Base-by-base conservation (phyloP, 1,140 invertebrate species). In the Nasonia longicornis region DNA sequence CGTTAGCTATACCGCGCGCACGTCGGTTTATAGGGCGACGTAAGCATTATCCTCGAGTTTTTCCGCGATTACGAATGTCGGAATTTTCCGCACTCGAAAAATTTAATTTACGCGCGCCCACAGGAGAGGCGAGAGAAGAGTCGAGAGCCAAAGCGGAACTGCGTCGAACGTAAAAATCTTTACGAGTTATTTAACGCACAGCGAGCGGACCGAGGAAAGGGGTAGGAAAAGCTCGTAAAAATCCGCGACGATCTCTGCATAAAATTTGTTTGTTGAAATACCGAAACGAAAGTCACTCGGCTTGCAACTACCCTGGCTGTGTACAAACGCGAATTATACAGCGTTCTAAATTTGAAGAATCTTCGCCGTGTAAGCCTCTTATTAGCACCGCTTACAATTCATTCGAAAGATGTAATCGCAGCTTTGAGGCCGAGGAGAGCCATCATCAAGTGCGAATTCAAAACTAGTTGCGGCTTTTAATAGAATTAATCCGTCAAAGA, bases 121-220 rank as follows among this genome's bases (percentile, higher is more conserved):
- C 26, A 26, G 31, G 31, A 6, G 31, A 35, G 31, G 2, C 26
- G 42, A 38, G n/a, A 48, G 31, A 38, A 73, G 31, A 73, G 42
- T 48, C 35, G 45, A 48, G 38, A 73, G 35, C 10, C 42, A 48
- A 48, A 42, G 42, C 42, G 7, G 10, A 73, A 73, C 71, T 73
- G 71, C 71, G 22, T 22, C 12, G 71, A 45, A 73, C 71, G 16
- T 73, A 45, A 73, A 73, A 73, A 73, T 26, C 38, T 73, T 73
- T 73, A 73, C 71, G 71, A 73, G 71, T 48, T 45, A 73, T 73
- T 73, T 73, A 73, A 73, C 42, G 71, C 71, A 45, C 38, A 48
- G 31, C 31, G 42, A 58, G 16, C 11, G 42, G 71, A n/a, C 71
- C 11, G 22, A 67, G 45, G 16, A n/a, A n/a, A 20, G 16, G 35